Conservation (phyloP, 1,140 invertebrate genomes). For the Ectropis grisescens region DNA sequence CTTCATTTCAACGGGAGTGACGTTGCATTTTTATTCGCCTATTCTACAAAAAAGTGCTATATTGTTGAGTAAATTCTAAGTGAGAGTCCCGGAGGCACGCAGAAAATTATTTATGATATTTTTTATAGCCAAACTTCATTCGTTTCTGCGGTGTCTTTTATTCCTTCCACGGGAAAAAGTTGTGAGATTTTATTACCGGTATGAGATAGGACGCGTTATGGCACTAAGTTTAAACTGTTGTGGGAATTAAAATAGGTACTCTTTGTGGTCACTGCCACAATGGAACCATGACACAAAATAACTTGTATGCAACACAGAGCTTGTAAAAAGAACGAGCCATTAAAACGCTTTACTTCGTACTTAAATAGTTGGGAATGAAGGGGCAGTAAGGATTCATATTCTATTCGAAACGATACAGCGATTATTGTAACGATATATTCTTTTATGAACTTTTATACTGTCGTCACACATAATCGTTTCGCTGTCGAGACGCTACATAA, state of each 20-base stretch:
- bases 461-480: no score
- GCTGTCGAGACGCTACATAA: no score
- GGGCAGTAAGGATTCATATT: no score
- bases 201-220: slow-evolving; percentile 68
- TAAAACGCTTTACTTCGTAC: no score
- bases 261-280: slow-evolving; percentile 39
- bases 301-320: no score
- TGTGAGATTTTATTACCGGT: slow-evolving; percentile 64
- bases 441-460: no score
- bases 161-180: slow-evolving; percentile 65
- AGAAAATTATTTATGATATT: slow-evolving; percentile 64
- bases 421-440: no score
- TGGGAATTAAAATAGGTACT: slow-evolving; percentile 56
- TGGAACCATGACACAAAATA: no score
- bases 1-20: slow-evolving; percentile 16
- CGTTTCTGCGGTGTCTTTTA: slow-evolving; percentile 62
- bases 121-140: slow-evolving; percentile 69
- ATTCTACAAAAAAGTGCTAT: no score
- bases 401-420: no score
- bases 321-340: no score
- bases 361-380: no score
- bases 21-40: slow-evolving; percentile 21
- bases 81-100: slow-evolving; percentile 17
- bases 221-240: slow-evolving; percentile 50
- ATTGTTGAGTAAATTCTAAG: slow-evolving; percentile 7